Base-by-base conservation (phyloP, 64 coral and sea anemone species). In the Orbicella faveolata region DNA sequence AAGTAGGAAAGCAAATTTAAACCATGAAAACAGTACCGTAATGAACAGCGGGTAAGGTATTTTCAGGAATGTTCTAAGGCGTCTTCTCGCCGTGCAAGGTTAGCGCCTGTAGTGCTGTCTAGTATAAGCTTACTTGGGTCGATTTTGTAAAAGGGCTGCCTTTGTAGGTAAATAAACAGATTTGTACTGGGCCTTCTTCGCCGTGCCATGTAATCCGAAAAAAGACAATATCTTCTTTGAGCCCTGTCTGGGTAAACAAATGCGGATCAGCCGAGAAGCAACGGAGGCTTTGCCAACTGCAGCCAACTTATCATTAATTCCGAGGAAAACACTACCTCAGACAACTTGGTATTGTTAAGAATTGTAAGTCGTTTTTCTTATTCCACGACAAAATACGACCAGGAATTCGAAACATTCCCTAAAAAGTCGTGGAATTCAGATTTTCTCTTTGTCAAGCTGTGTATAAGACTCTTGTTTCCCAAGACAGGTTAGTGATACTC, bases 371-470 rank as follows among this genome's bases (percentile, higher is more conserved):
- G 9, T 78, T 52, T 18, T 44, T 23, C n/a, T 26, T 70, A 26
- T 70, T 26, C 21, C 17, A 23, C 3, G 17, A 23, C 6, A 59
- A 20, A 52, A 9, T 55, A 48, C 77, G 20, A 79, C 20, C 9
- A 25, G 10, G 51, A 57, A 54, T 79, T 16, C 52, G 23, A 57
- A 14, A 30, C 51, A 57, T 55, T 79, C 77, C 23, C 2, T 79
- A 66, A 84, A 84, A 84, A 39, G 61, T 26, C 34, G 4, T 84
- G 81, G 62, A 84, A 84, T 83, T 83, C 61, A 83, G 1, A 83
- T 67, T 68, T 83, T 35, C 25, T n/a, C 0, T 68, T 51, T 84
- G 8, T 84, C 62, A 39, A 69, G 81, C 81, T 84, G 81, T 44
- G 63, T 70, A 68, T 69, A 84, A 67, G 36, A 23, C 81, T 84